Evolutionary conservation across 2,888 invertebrate species (phyloP).

Genomic region (Dione vanillae): DNA sequence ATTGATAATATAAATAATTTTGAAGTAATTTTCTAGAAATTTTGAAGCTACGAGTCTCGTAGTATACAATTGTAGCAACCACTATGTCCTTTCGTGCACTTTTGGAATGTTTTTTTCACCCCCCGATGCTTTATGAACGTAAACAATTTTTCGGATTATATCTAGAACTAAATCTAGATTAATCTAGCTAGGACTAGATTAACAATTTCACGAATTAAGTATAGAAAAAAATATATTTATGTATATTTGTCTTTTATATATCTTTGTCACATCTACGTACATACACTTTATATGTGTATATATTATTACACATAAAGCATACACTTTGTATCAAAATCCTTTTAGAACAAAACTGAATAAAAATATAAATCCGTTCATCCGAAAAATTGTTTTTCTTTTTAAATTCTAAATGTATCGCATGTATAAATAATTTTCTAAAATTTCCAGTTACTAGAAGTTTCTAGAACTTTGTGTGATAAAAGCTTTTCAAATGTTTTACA

Average conservation of each 20-base stretch:
- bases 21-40: background rate
- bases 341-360: background rate
- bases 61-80: constrained; percentile 53
- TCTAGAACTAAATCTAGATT: background rate
- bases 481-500: background rate
- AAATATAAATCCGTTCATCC: background rate
- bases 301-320: background rate
- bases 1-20: background rate
- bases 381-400: constrained; percentile 31
- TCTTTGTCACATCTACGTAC: too few species aligned
- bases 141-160: constrained; percentile 38
- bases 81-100: constrained; percentile 64
- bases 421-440: background rate
- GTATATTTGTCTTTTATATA: too few species aligned
- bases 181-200: background rate
- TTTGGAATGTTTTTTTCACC: constrained; percentile 46
- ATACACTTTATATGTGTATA: background rate
- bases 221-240: background rate
- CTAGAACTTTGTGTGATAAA: background rate
- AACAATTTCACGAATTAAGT: background rate
- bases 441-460: background rate
- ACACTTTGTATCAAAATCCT: background rate
- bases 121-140: constrained; percentile 24
- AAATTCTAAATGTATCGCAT: constrained; percentile 19
- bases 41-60: too few species aligned